A percentile compares a stretch with the other conserved stretches of the same genome.
Conservation (phyloP, 2,888 invertebrate genomes). For the Scotopteryx bipunctaria region DNA sequence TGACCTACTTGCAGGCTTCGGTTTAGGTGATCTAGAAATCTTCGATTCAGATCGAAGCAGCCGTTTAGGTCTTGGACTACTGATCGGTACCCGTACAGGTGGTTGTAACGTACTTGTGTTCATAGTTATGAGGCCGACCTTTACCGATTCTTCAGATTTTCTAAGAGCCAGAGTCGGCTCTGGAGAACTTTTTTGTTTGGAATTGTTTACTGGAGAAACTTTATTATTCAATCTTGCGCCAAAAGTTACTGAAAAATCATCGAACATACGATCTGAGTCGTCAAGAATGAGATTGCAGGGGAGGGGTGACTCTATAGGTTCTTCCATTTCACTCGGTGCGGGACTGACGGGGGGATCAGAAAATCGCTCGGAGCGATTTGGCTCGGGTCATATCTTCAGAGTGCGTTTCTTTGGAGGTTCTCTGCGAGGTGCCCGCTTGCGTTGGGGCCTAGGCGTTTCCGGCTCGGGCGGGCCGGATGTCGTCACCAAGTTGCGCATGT, state of each 20-base stretch:
- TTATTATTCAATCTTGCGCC: too few relatives aligned
- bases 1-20: background rate
- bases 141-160: too few relatives aligned
- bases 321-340: background rate
- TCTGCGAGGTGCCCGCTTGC: constrained; percentile 49
- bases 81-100: too few relatives aligned
- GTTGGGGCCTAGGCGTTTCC: constrained; percentile 57
- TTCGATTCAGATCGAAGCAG: background rate
- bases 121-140: too few relatives aligned
- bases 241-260: background rate
- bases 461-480: constrained; percentile 69
- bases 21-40: background rate
- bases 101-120: too few relatives aligned
- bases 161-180: too few relatives aligned
- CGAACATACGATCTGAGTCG: background rate
- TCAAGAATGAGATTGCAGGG: background rate
- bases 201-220: too few relatives aligned
- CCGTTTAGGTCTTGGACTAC: background rate
- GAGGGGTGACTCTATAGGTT: background rate
- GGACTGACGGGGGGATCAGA: background rate
- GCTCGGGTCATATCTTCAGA: constrained; percentile 38
- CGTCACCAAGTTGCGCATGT: constrained; percentile 72
- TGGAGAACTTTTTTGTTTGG: too few relatives aligned
- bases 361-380: constrained; percentile 12
- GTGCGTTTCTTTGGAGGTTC: constrained; percentile 14